Conservation (phyloP, 2,113 vertebrate species). For the Mungos mungo region DNA sequence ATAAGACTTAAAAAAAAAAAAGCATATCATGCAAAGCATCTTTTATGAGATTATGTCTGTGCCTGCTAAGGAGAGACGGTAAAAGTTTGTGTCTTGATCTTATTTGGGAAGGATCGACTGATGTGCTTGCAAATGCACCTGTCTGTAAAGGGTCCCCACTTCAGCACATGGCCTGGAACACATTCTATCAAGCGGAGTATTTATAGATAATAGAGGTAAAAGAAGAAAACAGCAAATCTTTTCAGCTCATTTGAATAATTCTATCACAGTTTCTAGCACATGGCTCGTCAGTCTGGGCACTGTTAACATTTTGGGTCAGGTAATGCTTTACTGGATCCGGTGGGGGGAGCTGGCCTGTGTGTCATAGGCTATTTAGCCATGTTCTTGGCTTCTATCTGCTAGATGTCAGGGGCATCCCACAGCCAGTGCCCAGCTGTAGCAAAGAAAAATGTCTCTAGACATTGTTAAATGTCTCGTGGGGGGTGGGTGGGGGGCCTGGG, state of each 20-base stretch:
- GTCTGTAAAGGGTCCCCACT: background rate
- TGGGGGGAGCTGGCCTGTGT: background rate
- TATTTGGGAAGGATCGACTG: background rate
- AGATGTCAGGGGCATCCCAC: background rate
- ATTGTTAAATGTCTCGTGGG: background rate
- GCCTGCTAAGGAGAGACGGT: background rate
- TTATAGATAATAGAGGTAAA: background rate
- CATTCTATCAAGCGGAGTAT: background rate
- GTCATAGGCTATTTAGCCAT: background rate
- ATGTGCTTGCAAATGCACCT: background rate
- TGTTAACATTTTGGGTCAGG: background rate
- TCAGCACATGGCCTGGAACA: background rate
- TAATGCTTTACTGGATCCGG: background rate
- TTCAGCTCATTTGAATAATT: background rate
- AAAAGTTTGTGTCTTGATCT: background rate
- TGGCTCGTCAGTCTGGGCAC: background rate
- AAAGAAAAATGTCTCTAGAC: background rate
- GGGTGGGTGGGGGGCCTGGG: too few species aligned
- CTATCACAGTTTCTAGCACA: background rate
- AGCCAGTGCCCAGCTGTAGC: background rate
- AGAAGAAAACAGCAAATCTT: background rate
- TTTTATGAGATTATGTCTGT: background rate
- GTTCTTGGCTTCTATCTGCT: background rate
- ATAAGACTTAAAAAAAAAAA: constrained; percentile 62
- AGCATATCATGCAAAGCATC: background rate